These are phyloP conservation scores for Subanguina moxae DNA, from an alignment of 1,140 invertebrate species.

Conservation along the genomic window DNA sequence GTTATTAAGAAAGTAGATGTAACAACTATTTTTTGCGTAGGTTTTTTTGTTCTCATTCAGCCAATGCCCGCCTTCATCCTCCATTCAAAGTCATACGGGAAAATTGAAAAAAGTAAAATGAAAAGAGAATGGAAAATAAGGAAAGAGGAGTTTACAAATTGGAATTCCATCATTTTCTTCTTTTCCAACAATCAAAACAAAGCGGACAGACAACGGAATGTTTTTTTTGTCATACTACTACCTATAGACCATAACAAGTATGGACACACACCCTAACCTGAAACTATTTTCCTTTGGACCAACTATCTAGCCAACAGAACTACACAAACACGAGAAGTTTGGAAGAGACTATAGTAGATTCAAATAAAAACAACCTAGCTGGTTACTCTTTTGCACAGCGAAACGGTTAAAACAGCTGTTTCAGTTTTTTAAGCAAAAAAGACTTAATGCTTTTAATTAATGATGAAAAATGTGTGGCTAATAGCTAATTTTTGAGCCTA, in stretches of 20 bases:
- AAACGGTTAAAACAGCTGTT: too few relatives aligned
- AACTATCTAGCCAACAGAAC: not conserved
- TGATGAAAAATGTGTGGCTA: too few relatives aligned
- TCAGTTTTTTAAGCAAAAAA: too few relatives aligned
- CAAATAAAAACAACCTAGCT: too few relatives aligned
- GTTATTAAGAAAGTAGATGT: too few relatives aligned
- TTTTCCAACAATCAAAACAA: constrained; percentile 1
- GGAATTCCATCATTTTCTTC: not conserved
- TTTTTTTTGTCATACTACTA: not conserved
- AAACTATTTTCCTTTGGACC: not conserved
- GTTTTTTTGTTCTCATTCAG: too few relatives aligned
- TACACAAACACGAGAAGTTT: not conserved
- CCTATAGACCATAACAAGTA: not conserved
- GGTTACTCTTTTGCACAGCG: too few relatives aligned
- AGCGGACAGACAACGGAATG: not conserved
- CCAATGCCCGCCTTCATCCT: not conserved
- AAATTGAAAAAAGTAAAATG: constrained; percentile 1
- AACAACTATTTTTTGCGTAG: too few relatives aligned
- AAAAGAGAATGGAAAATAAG: constrained; percentile 1
- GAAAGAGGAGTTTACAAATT: not conserved
- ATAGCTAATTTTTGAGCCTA: too few relatives aligned
- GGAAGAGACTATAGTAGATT: not conserved
- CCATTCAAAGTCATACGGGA: constrained; percentile 5
- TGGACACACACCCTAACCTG: not conserved
- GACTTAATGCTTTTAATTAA: too few relatives aligned